Percentiles rank a stretch among this genome's conserved stretches.
Conservation (phyloP, 23 tunicate genomes). For the Trididemnum clinides region DNA sequence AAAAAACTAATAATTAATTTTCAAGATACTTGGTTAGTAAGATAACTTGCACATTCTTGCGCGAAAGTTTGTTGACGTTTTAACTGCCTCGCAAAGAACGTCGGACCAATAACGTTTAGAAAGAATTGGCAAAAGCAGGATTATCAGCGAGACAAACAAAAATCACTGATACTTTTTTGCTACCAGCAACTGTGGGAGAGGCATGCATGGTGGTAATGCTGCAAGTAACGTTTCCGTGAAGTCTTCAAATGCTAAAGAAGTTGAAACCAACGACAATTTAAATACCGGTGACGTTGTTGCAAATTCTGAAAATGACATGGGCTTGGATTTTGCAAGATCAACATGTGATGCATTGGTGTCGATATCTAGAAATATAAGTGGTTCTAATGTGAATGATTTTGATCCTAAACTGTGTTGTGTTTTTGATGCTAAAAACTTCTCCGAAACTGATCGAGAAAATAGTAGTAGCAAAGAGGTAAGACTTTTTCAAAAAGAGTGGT, state of each 20-base stretch:
- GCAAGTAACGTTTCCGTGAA: background rate
- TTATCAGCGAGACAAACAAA: background rate
- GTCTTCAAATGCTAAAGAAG: background rate
- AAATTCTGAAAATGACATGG: background rate
- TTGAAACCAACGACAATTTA: background rate
- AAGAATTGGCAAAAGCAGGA: background rate
- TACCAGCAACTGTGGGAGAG: background rate
- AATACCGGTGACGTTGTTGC: background rate
- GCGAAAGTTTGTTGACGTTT: background rate
- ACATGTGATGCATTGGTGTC: background rate
- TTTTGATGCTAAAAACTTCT: slow-evolving; percentile 1
- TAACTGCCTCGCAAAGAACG: background rate
- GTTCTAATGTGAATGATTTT: background rate
- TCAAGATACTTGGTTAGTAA: background rate
- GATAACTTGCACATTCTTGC: background rate
- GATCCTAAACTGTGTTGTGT: background rate
- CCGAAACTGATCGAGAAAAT: slow-evolving; percentile 13
- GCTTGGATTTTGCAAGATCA: background rate
- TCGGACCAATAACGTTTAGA: background rate
- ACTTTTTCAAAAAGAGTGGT: slow-evolving; percentile 6
- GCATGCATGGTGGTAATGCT: background rate
- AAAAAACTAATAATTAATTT: background rate
- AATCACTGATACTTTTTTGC: background rate
- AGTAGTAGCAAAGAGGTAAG: background rate
- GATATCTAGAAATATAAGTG: background rate